phyloP scores from a whole-genome alignment of 2,888 invertebrate genomes.

The Bursaphelenchus okinawaensis region DNA sequence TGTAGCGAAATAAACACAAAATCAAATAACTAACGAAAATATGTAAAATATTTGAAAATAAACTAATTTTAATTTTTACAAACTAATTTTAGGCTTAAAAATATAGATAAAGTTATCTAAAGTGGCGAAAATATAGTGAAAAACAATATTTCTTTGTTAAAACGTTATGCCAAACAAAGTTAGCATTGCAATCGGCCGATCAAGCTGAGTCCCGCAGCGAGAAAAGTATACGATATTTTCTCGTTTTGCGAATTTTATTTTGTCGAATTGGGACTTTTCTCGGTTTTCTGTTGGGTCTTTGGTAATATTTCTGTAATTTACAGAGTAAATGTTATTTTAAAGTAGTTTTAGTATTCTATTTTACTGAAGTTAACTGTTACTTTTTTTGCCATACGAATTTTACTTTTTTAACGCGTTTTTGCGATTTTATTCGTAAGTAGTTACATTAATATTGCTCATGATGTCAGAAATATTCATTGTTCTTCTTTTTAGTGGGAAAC shows the following conservation, averaged over 20 bases:
- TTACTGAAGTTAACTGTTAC: too few relatives aligned
- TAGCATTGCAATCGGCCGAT: not conserved
- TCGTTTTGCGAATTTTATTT: not conserved
- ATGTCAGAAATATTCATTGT: too few relatives aligned
- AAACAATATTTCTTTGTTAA: not conserved
- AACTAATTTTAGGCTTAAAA: not conserved
- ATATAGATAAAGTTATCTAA: not conserved
- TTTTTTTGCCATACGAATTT: too few relatives aligned
- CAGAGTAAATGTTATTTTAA: too few relatives aligned
- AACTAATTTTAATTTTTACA: not conserved
- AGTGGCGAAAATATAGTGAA: not conserved
- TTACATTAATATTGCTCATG: too few relatives aligned
- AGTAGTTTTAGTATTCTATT: too few relatives aligned
- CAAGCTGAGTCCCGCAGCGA: not conserved
- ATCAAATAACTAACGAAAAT: too few relatives aligned
- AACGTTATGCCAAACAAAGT: not conserved
- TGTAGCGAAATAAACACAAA: too few relatives aligned
- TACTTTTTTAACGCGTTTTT: not conserved
- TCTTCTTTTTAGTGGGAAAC: not conserved
- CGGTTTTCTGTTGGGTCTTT: too few relatives aligned
- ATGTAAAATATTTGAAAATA: not conserved
- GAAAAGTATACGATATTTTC: not conserved
- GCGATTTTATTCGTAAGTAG: not conserved
- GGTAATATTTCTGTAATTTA: too few relatives aligned
- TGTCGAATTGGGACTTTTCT: too few relatives aligned